Base-by-base conservation (phyloP, 2,888 invertebrate species). In the Chymomyza procnemis region DNA sequence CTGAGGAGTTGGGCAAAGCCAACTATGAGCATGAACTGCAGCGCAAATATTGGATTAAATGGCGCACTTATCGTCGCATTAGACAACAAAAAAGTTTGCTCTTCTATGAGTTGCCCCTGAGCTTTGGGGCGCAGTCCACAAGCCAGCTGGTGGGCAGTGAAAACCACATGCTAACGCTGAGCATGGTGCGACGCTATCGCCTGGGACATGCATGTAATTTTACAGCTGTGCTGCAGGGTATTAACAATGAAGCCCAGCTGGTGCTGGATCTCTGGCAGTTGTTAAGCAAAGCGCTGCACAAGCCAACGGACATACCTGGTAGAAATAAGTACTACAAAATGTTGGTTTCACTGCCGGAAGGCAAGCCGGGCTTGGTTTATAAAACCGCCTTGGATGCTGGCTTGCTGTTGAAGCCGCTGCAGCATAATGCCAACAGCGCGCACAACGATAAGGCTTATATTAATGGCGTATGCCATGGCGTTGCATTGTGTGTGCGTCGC, bases 101-200 rank as follows among this genome's bases (percentile, higher is more conserved):
- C 0, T 89, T 94, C 41, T 92, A 93, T 59, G 91, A 91, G 57
- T 92, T 92, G 47, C 93, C 94, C 0, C 88, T 93, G 1, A 93
- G 93, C 92, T 85, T 93, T 16, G 91, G 92, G n/a, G 88, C 89
- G 1, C 84, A 86, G 54, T 73, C 78, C 0, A 70, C 87, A 4
- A 68, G 69, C 0, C 67, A 82, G 9, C 71, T 84, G 58, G 64
- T 87, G 8, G 30, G 79, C 75, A 90, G 30, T 67, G 89, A 12
- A 91, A 2, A 16, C 1, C 64, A 64, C 3, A 63, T 67, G 34
- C 64, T 62, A 3, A 69, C 92, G 0, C 80, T 94, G 48, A 79
- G 87, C 57, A 78, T 92, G 78, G 91, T 92, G 83, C 92, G 92
- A 76, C 90, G 92, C 22, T 93, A 93, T 75, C 91, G 92, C 62